Evolutionary conservation across 92 coral and sea anemone genomes (phyloP).

Genomic region (Zoanthus sansibaricus): DNA sequence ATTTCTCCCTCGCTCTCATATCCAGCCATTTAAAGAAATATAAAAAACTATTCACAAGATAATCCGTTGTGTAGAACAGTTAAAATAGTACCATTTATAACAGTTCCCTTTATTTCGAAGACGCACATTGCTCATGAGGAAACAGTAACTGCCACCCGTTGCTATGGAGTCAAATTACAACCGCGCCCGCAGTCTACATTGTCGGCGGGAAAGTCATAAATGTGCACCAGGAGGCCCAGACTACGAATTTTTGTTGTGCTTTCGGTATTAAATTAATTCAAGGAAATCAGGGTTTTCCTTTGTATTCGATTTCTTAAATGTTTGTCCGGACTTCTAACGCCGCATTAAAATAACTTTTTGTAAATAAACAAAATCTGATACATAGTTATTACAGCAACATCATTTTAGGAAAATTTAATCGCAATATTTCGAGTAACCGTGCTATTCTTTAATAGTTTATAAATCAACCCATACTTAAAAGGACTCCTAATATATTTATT

Average conservation of each 20-base stretch:
- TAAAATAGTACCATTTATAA: neutral
- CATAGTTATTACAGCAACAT: too few relatives aligned
- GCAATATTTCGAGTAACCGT: too few relatives aligned
- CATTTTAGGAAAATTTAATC: too few relatives aligned
- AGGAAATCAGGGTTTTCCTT: too few relatives aligned
- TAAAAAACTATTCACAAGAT: neutral
- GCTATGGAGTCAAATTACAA: constrained; percentile 70
- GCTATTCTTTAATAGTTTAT: too few relatives aligned
- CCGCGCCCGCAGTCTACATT: constrained; percentile 58
- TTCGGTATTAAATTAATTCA: too few relatives aligned
- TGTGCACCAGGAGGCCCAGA: neutral
- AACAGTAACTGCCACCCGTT: constrained; percentile 63
- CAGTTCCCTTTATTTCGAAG: constrained; percentile 2
- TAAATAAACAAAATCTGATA: too few relatives aligned
- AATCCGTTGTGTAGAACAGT: neutral
- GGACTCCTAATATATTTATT: too few relatives aligned
- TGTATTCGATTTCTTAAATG: too few relatives aligned
- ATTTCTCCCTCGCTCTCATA: constrained; percentile 88
- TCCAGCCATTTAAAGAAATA: constrained; percentile 74
- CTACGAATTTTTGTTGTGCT: neutral
- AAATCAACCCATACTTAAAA: too few relatives aligned
- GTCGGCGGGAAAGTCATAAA: neutral
- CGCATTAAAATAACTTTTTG: too few relatives aligned
- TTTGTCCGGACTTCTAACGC: too few relatives aligned
- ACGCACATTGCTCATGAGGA: neutral